Evolutionary conservation across 2,888 invertebrate species (phyloP), one percentile per base, ranked within the genome.

Genomic region (Agriopis marginaria): DNA sequence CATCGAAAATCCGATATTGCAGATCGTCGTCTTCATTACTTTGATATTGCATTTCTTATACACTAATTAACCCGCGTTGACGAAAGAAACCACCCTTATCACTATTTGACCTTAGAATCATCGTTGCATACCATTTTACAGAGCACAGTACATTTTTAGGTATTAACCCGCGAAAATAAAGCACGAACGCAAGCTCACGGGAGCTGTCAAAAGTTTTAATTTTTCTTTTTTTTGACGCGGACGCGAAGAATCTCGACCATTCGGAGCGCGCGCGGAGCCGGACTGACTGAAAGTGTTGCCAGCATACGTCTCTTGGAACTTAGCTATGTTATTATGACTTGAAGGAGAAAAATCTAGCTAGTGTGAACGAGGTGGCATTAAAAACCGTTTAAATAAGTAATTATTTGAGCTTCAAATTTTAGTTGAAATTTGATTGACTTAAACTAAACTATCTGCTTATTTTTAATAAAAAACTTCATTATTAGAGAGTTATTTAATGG

Each of bases 1-100:
- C 92, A 77, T 93, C 94, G 88, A 94, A 94, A 89, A 94, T 94
- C 92, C 91, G 91, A 89, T 93, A 93, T 86, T 94, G 93, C 78
- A 94, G 89, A 77, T 93, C 93, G 82, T 93, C 94, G 74, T 93
- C 91, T 69, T 92, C 93, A 88, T 92, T 92, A 82, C 88, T 91
- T 91, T 87, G 92, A 92, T 86, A 93, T 94, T 94, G 94, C 94
- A 94, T 94, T 85, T 87, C 93, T 93, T 89, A 88, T 81, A 86
- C 91, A 90, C 89, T 87, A 87, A 84, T 86, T 85, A 85, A 75
- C 75, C 78, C 80, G 78, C 81, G 80, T 80, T 80, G 83, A 88
- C 82, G 80, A 81, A 88, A 89, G 87, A 88, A 88, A 89, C 86
- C 90, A 92, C 92, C 88, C 88, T 83, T 89, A 87, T 71, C 85